phyloP scores from a whole-genome alignment of 1,140 invertebrate genomes.

The Caerostris darwini region DNA sequence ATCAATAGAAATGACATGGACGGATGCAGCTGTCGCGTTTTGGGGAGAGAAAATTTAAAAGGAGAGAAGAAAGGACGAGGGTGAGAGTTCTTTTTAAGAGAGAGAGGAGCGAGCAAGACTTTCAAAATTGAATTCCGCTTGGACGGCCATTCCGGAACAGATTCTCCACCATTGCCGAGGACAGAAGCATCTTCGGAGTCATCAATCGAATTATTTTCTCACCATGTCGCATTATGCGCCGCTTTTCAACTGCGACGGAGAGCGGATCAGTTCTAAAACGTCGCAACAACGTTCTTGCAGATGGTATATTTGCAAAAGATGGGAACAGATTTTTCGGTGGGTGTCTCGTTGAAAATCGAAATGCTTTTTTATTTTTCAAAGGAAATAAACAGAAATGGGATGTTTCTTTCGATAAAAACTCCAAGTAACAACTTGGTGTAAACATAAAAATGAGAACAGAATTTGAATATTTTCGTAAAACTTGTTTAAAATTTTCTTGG shows the following conservation, averaged over 20 bases:
- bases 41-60: neutral
- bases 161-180: neutral
- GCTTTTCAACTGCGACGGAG: neutral
- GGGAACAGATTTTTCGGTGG: too few relatives aligned
- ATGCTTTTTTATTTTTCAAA: too few relatives aligned
- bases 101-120: neutral
- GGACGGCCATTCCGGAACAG: neutral
- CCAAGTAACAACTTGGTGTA: too few relatives aligned
- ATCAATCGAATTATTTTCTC: slow-evolving; percentile 6
- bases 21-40: neutral
- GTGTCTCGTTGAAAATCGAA: too few relatives aligned
- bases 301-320: too few relatives aligned
- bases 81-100: slow-evolving; percentile 4
- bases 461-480: too few relatives aligned
- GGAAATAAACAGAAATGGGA: too few relatives aligned
- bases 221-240: slow-evolving; percentile 25
- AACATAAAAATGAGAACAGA: too few relatives aligned
- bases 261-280: too few relatives aligned
- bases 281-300: too few relatives aligned
- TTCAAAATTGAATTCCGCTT: slow-evolving; percentile 34
- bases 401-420: too few relatives aligned
- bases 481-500: too few relatives aligned
- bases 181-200: neutral
- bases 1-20: slow-evolving; percentile 5
- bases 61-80: neutral